Base-by-base conservation (phyloP, 2,113 vertebrate genomes). In the Bos indicus region DNA sequence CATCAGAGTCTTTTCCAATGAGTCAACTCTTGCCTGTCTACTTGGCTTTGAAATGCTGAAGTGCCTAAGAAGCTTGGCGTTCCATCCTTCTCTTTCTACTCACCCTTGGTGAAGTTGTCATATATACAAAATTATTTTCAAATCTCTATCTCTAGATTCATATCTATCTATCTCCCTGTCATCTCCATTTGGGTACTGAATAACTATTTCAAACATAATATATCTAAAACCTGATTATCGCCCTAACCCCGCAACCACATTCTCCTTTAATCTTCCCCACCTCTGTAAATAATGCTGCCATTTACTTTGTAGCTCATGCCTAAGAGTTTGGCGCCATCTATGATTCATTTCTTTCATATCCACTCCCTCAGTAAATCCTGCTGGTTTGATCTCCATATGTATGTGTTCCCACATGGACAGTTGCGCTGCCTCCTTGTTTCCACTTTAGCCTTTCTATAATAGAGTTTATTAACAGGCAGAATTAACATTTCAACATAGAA, bases 401-500 rank as follows among this genome's bases (percentile, higher is more conserved):
- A 52, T 95, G 80, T 60, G 71, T 90, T 87, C 23, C 84, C 26
- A 60, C 21, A 36, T 60, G 21, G 51, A 71, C 48, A 80, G 14
- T 77, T 77, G 7, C 84, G 17, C 90, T 90, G 36, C 8, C 7
- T 89, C 33, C 26, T 52, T 52, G 46, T 52, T 77, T 86, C 57
- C 28, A 40, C 26, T 88, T 87, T 81, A 71, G 51, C 43, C 30
- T 43, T 86, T 94, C 36, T 94, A 77, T 43, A 43, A 43, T 43
- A 51, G 30, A 83, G 82, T 80, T 91, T 92, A 74, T 82, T 87
- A 96, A 60, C 21, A 60, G 43, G 21, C 48, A 82, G 51, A 88
- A 36, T 71, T 92, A 92, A 57, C 64, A 77, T 96, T 94, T 95
- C 26, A 97, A 15, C 92, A 92, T 71, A 64, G 56, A 88, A 46